Evolutionary conservation across 2,888 invertebrate species (phyloP), one percentile per base, ranked within the genome.

Genomic region (Cryptocephalus primarius): DNA sequence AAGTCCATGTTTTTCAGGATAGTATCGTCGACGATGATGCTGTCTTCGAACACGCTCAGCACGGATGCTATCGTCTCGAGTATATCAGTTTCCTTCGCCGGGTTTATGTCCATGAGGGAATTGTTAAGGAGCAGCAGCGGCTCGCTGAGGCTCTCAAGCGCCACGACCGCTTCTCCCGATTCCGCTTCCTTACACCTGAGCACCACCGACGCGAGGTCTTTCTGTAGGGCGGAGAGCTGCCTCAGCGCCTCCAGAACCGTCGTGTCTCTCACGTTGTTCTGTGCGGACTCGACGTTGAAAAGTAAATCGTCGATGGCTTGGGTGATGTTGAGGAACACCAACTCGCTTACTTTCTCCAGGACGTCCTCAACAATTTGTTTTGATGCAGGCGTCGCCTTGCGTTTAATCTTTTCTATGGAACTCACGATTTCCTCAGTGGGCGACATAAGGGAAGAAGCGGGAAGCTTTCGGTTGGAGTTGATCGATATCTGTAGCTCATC

Each of bases 401-500:
- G 22, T 48, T 64, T 60, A n/a, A 67, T 60, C 57, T 60, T 63
- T 0, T 58, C 57, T 1, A 72, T 43, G 33, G 60, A 60, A n/a
- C 55, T 58, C 1, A 67, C 53, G 6, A 71, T 61, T 42, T 68
- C 66, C 45, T 66, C 63, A 4, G 64, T 49, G 6, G 67, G 61
- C 22, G 51, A 53, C 12, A 59, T 61, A 40, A 71, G 63, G 1
- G 61, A 55, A 1, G 54, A 54, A 6, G 56, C 52, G 39, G 57
- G 51, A 51, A 58, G 61, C 39, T 55, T 55, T 48, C 69, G 69
- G 10, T 77, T 59, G 4, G 67, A 58, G 9, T 82, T 79, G 52
- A 83, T 69, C 0, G 77, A 77, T 58, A 72, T 76, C 50, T 78
- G 73, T 8, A 84, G 64, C 61, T 82, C 80, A 45, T 78, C 70